Evolutionary conservation across 2,113 vertebrate species (phyloP), one percentile per base, ranked within the genome.

Genomic region (Aythya baeri): DNA sequence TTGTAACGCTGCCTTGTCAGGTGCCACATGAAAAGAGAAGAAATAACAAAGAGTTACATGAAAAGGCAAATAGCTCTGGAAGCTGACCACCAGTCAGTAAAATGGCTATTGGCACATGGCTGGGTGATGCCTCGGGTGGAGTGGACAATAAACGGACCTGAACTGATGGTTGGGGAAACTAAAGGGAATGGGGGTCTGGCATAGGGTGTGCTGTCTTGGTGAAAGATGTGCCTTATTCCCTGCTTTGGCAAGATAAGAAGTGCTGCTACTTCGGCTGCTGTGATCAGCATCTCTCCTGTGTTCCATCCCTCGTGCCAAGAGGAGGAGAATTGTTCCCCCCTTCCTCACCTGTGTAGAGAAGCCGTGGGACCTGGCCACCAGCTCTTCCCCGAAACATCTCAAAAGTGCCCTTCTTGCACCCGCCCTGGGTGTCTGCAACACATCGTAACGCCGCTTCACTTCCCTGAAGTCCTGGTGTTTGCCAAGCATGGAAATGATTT

Each of bases 261-360:
- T 89, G 32, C 15, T 55, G 6, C 52, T 59, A 9, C 62, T 72
- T 50, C 17, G n/a, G 34, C 31, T 89, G 21, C 57, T 68, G 49
- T n/a, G 67, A 25, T 17, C 50, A 41, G n/a, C 31, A 21, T 54
- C 59, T 83, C n/a, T 52, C 91, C 61, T 43, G 46, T n/a, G 61
- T 58, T 86, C 79, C 71, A n/a, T 27, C 36, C 54, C 9, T 70
- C 21, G 34, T 29, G n/a, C 27, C 17, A 58, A 29, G 44, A 72
- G 5, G 2, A 20, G 7, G 6, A 86, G 7, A 7, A 2, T 43
- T 91, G 36, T 52, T 57, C 1, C 23, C 18, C 15, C 75, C 26
- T 29, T 67, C 43, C 25, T 65, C 6, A 3, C 0, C 0, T 13
- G 12, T 52, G 14, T 16, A 36, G 87, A 32, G 66, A 44, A 36